Conservation (phyloP, 2,797 vertebrate species). For the Danio kyathit region DNA sequence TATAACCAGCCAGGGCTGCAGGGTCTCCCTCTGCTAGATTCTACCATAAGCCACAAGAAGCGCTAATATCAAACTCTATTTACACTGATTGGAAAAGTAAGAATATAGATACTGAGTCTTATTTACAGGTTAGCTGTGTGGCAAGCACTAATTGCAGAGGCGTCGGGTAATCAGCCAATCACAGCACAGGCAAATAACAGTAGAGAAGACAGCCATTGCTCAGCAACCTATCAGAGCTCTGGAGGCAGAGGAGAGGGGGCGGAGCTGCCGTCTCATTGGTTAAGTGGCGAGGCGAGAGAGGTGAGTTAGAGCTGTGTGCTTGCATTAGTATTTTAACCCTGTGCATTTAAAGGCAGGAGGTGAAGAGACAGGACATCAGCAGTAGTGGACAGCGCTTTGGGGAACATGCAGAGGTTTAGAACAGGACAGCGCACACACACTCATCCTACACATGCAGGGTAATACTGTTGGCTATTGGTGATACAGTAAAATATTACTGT, state of each 20-base stretch:
- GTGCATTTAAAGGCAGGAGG: constrained; percentile 62
- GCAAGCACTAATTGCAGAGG: constrained; percentile 44
- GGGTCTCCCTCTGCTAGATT: constrained; percentile 41
- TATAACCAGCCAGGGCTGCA: constrained; percentile 39
- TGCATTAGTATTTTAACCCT: constrained; percentile 50
- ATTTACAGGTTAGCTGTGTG: constrained; percentile 56
- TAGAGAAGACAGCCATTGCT: constrained; percentile 46
- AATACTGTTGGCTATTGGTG: constrained; percentile 54
- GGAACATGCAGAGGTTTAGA: constrained; percentile 54
- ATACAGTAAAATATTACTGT: constrained; percentile 38
- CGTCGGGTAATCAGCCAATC: constrained; percentile 33
- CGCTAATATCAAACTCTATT: constrained; percentile 54
- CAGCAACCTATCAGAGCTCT: constrained; percentile 46
- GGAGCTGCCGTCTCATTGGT: constrained; percentile 47
- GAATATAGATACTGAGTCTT: constrained; percentile 53
- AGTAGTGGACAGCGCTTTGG: constrained; percentile 61
- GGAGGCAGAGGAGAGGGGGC: constrained; percentile 28
- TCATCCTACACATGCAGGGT: constrained; percentile 51
- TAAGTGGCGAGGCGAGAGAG: constrained; percentile 36
- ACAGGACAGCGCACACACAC: constrained; percentile 41
- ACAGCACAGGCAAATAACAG: constrained; percentile 45
- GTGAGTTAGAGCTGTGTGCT: constrained; percentile 45
- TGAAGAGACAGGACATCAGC: constrained; percentile 57
- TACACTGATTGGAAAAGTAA: constrained; percentile 53
- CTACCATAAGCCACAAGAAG: constrained; percentile 30